Evolutionary conservation across 2,888 invertebrate genomes (phyloP).

Genomic region (Epinotia brunnichana): DNA sequence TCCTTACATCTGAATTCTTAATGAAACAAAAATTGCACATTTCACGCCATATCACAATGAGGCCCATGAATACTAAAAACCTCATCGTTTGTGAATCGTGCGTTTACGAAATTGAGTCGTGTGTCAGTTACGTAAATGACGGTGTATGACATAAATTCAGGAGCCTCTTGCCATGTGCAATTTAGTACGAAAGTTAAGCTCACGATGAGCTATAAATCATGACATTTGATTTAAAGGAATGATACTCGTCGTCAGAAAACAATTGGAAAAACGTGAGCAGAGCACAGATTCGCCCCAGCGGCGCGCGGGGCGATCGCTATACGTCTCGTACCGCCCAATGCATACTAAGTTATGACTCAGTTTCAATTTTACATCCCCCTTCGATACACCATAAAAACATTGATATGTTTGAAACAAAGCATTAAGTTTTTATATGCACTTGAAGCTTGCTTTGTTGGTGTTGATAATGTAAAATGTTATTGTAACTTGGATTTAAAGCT

Average conservation of each 20-base stretch:
- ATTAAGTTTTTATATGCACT: constrained; percentile 1
- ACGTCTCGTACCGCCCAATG: constrained; percentile 75
- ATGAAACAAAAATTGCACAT: constrained; percentile 83
- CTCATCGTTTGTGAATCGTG: constrained; percentile 74
- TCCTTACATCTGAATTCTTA: constrained; percentile 80
- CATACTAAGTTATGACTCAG: constrained; percentile 80
- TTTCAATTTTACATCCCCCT: constrained; percentile 77
- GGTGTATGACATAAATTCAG: constrained; percentile 68
- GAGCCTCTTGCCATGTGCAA: constrained; percentile 58
- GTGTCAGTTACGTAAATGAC: constrained; percentile 69
- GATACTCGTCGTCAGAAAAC: constrained; percentile 83
- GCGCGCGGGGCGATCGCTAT: constrained; percentile 67
- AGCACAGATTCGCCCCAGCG: constrained; percentile 65
- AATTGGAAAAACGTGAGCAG: constrained; percentile 80
- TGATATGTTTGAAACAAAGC: constrained; percentile 44
- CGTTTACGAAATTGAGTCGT: constrained; percentile 74
- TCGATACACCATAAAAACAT: constrained; percentile 59
- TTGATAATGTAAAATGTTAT: constrained; percentile 22
- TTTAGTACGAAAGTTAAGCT: constrained; percentile 54
- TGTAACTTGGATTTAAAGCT: constrained; percentile 15
- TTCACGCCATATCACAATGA: constrained; percentile 74
- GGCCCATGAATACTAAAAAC: constrained; percentile 82
- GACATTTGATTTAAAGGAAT: constrained; percentile 80
- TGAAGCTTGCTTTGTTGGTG: constrained; percentile 5
- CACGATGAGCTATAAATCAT: constrained; percentile 71